Conservation (phyloP, 2,113 vertebrate genomes). For the Mesocricetus auratus region DNA sequence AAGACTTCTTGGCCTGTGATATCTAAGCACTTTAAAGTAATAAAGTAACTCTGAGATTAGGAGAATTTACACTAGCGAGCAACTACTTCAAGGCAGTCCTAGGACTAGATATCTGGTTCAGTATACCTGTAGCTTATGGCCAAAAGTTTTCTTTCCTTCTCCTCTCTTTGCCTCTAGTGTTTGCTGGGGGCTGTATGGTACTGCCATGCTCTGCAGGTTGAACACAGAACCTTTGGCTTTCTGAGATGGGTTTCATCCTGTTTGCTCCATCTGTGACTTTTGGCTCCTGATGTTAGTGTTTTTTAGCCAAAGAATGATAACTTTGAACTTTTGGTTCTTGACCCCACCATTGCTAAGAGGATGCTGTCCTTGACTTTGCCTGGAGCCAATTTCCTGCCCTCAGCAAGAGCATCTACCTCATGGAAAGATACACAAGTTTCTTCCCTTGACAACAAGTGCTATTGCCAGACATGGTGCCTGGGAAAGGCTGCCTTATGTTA, state of each 20-base stretch:
- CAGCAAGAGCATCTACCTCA: constrained; percentile 70
- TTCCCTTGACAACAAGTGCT: constrained; percentile 65
- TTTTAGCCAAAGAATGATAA: constrained; percentile 62
- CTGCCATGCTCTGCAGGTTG: neutral
- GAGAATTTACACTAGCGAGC: neutral
- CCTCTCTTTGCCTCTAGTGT: neutral
- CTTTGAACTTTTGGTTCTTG: constrained; percentile 71
- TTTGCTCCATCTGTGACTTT: constrained; percentile 65
- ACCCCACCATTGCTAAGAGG: constrained; percentile 53
- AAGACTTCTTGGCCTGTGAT: neutral
- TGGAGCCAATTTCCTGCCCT: constrained; percentile 41
- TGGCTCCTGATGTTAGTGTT: constrained; percentile 66
- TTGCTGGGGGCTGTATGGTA: neutral
- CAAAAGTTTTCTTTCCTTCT: neutral
- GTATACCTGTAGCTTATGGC: neutral
- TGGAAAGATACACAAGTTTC: constrained; percentile 71
- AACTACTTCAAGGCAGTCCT: neutral
- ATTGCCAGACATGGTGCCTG: constrained; percentile 66
- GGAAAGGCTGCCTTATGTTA: constrained; percentile 68
- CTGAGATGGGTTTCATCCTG: constrained; percentile 44
- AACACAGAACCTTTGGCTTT: neutral
- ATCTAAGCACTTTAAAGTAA: neutral
- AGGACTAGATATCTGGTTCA: neutral
- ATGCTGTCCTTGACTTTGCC: constrained; percentile 55
- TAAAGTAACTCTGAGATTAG: neutral